A percentile compares a stretch with the other conserved stretches of the same genome.
Evolutionary conservation across 2,113 vertebrate species (phyloP).

Genomic region (Sceloporus tristichus): DNA sequence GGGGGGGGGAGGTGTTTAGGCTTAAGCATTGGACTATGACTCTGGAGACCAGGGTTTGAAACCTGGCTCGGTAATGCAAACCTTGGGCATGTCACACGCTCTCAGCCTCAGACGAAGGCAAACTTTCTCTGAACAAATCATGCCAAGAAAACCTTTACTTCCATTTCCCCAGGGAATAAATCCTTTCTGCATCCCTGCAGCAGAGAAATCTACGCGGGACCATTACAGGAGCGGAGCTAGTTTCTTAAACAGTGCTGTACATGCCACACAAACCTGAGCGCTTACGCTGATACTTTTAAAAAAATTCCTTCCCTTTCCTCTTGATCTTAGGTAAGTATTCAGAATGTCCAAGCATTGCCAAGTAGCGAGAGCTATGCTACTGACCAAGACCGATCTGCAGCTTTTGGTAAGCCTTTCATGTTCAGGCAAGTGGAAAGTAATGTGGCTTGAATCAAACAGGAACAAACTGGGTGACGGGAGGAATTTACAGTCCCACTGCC

Average conservation of each 20-base stretch:
- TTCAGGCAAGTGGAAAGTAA: constrained; percentile 42
- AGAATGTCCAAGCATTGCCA: constrained; percentile 35
- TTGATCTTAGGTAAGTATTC: background rate
- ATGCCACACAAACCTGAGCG: background rate
- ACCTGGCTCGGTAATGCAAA: too few relatives aligned
- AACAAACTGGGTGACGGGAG: constrained; percentile 44
- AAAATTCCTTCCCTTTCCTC: background rate
- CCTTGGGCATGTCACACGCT: too few relatives aligned
- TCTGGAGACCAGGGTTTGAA: too few relatives aligned
- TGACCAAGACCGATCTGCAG: constrained; percentile 16
- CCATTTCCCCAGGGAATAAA: too few relatives aligned
- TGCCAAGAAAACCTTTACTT: too few relatives aligned
- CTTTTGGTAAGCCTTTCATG: constrained; percentile 55
- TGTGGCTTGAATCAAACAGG: constrained; percentile 29
- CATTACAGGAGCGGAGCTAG: too few relatives aligned
- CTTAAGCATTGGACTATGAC: too few relatives aligned
- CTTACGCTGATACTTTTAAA: background rate
- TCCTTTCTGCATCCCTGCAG: too few relatives aligned
- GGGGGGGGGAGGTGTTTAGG: too few relatives aligned
- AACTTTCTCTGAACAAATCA: too few relatives aligned
- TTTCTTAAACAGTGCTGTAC: background rate
- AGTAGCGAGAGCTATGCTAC: constrained; percentile 19
- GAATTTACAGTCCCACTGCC: constrained; percentile 9
- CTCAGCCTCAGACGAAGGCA: too few relatives aligned
- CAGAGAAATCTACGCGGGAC: background rate